A percentile compares a stretch with the other conserved stretches of the same genome.
Evolutionary conservation across 2,888 invertebrate species (phyloP).

Genomic region (Amphipoea lucens): DNA sequence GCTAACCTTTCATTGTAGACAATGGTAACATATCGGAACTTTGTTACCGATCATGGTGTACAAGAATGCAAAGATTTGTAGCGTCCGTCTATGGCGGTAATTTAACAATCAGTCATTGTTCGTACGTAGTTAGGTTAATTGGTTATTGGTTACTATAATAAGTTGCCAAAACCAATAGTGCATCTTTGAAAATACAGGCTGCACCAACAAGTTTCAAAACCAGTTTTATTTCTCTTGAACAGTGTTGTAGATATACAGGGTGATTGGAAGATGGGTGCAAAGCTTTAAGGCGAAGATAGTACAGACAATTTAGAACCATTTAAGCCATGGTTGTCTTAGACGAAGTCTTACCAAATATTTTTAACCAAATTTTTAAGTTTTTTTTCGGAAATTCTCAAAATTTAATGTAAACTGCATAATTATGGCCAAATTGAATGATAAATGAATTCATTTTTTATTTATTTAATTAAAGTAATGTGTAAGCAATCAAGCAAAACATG

Average conservation of each 20-base stretch:
- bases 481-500: too few species aligned
- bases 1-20: constrained; percentile 74
- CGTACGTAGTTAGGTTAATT: not conserved
- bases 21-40: constrained; percentile 72
- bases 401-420: too few species aligned
- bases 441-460: too few species aligned
- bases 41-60: constrained; percentile 69
- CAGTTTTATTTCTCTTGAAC: constrained; percentile 9
- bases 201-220: constrained; percentile 21
- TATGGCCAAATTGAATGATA: too few species aligned
- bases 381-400: too few species aligned
- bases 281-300: too few species aligned
- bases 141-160: not conserved
- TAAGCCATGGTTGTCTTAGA: too few species aligned
- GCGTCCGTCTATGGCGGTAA: constrained; percentile 17
- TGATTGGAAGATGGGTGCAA: too few species aligned
- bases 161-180: not conserved
- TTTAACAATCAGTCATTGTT: constrained; percentile 22
- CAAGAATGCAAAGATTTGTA: constrained; percentile 65
- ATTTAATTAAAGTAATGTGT: too few species aligned
- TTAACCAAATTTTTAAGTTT: too few species aligned
- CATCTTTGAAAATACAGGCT: not conserved
- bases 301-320: too few species aligned
- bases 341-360: too few species aligned
- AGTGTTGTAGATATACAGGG: constrained; percentile 5